Conservation (phyloP, 2,797 vertebrate species). For the Bradypus variegatus region DNA sequence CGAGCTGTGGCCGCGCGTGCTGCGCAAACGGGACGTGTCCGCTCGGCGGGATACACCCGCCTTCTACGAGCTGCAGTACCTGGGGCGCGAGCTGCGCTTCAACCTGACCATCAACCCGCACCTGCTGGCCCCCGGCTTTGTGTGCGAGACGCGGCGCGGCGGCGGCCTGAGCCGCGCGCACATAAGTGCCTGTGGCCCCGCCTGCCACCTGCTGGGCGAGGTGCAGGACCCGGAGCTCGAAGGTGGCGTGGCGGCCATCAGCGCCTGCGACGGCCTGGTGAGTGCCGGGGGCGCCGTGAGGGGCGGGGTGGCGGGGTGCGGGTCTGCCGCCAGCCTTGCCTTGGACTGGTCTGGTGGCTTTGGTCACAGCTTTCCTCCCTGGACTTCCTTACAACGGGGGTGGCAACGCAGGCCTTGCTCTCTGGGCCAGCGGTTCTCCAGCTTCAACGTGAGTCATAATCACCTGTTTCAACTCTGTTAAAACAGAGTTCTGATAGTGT, state of each 20-base stretch:
- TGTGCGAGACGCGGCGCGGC: constrained; percentile 83
- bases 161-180: constrained; percentile 73
- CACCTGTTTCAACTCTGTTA: too few species aligned
- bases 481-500: too few species aligned
- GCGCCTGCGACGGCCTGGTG: constrained; percentile 92
- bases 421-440: not conserved
- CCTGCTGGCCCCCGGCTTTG: constrained; percentile 86
- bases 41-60: constrained; percentile 61
- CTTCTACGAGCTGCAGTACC: constrained; percentile 83
- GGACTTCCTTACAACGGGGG: not conserved
- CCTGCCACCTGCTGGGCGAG: constrained; percentile 88
- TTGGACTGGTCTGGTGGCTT: not conserved
- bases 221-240: constrained; percentile 74
- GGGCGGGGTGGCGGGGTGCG: rapidly evolving
- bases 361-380: not conserved
- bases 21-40: constrained; percentile 79
- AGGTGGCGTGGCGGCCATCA: constrained; percentile 85
- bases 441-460: not conserved
- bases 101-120: constrained; percentile 87
- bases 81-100: constrained; percentile 80
- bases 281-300: constrained; percentile 58
- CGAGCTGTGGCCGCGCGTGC: constrained; percentile 79
- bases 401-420: not conserved
- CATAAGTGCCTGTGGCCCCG: constrained; percentile 17
- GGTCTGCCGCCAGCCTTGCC: not conserved